Base-by-base conservation (phyloP, 2,113 vertebrate species). In the Naja naja region DNA sequence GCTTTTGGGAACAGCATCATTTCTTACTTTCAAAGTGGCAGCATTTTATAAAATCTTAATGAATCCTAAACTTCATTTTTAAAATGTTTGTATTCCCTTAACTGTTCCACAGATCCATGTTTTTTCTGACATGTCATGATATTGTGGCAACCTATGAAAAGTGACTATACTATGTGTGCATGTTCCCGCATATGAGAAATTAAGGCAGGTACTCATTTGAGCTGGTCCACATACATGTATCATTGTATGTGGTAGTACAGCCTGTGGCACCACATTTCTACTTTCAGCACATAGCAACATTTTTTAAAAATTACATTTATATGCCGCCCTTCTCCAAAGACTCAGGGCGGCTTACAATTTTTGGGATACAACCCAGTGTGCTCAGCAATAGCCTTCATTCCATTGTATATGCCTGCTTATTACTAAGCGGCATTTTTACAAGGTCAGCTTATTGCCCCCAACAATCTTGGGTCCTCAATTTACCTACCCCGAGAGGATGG, bases 81-180 rank as follows among this genome's bases (percentile, higher is more conserved):
- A 55, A 87, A 91, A 64, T 60, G 25, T 22, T 93, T 87, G 89
- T 43, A 39, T 64, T 89, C 30, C 20, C 92, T 58, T 55, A 0
- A 88, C 54, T 92, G 91, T 92, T 93, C 87, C 16, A 91, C 22
- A 90, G 88, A 94, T 56, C 90, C 89, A 55, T 90, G 91, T 47
- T 90, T 64, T 64, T 94, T 85, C 89, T 54, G 52, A 49, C 16
- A 60, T 23, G 91, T 89, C 2, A 39, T 34, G 55, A 86, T 89
- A 92, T 22, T 74, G 39, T 95, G 87, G 87, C 25, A 47, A 47
- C 9, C 54, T 30, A 86, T 92, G 1, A 54, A 47, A 45, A 81
- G 89, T 91, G 0, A 34, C 22, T n/a, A 81, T 0, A 74, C 25
- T 87, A 16, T 74, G 34, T 45, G 69, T 49, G 47, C 23, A 74